These are phyloP conservation scores for Elegia similella DNA, from an alignment of 2,888 invertebrate genomes.

Conservation along the genomic window DNA sequence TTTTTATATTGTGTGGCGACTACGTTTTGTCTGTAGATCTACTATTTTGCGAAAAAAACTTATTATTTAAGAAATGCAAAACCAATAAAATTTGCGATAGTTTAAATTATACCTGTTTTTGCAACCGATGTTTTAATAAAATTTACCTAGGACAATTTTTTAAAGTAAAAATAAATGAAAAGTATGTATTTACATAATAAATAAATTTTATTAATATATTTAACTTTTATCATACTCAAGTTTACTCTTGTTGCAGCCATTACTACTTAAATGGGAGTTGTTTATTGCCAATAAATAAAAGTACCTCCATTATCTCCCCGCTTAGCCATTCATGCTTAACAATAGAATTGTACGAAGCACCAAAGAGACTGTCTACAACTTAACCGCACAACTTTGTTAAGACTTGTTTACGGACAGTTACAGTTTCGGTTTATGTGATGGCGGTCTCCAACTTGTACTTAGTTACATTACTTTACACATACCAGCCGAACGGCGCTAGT, in stretches of 20 bases:
- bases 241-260: background rate
- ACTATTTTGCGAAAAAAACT: too few species aligned
- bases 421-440: constrained; percentile 68
- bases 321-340: constrained; percentile 53
- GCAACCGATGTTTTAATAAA: too few species aligned
- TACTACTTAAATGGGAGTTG: constrained; percentile 4
- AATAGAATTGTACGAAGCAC: constrained; percentile 57
- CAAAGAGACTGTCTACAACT: constrained; percentile 59
- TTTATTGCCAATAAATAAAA: constrained; percentile 21
- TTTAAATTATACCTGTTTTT: too few species aligned
- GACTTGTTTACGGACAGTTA: constrained; percentile 69
- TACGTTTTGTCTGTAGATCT: too few species aligned
- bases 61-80: too few species aligned
- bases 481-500: constrained; percentile 54
- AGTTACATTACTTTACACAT: constrained; percentile 43
- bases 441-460: constrained; percentile 54
- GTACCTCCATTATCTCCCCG: constrained; percentile 38
- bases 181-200: too few species aligned
- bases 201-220: too few species aligned
- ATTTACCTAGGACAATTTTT: too few species aligned
- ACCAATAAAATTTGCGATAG: too few species aligned
- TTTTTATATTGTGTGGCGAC: too few species aligned
- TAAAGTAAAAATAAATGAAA: too few species aligned
- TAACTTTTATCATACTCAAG: background rate
- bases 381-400: constrained; percentile 72